Evolutionary conservation across 2,888 invertebrate genomes (phyloP).

Genomic region (Thera obeliscata): DNA sequence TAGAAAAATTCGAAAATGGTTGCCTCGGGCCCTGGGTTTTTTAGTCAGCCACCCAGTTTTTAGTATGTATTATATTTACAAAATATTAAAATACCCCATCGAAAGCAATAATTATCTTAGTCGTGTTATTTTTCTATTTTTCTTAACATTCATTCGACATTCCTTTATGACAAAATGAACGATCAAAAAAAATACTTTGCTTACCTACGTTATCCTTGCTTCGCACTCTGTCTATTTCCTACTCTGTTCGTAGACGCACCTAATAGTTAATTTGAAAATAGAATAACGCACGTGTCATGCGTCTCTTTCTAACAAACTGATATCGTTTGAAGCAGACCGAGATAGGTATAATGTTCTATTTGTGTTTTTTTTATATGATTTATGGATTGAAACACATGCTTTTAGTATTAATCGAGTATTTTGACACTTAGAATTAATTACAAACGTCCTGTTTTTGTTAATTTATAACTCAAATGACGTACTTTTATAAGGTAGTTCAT

Average conservation of each 20-base stretch:
- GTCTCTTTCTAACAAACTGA: conserved; percentile 9
- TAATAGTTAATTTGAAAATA: conserved; percentile 15
- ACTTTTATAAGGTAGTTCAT: not conserved
- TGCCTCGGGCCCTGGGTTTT: no score
- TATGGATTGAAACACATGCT: conserved; percentile 14
- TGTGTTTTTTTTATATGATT: conserved; percentile 10
- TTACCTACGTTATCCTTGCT: not conserved
- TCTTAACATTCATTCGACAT: no score
- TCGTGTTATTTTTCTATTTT: no score
- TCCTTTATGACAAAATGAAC: no score
- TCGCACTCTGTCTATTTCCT: not conserved
- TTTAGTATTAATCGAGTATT: conserved; percentile 1
- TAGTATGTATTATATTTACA: no score
- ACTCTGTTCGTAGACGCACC: conserved; percentile 13
- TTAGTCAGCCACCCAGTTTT: no score
- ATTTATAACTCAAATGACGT: conserved; percentile 2
- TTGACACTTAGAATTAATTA: conserved; percentile 15
- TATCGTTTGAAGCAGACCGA: conserved; percentile 2
- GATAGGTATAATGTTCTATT: conserved; percentile 19
- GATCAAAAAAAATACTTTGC: not conserved
- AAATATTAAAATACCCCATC: no score
- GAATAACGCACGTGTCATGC: conserved; percentile 26
- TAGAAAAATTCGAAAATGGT: no score
- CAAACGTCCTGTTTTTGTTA: not conserved
- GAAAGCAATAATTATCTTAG: no score